A percentile compares a stretch with the other conserved stretches of the same genome.
phyloP scores from a whole-genome alignment of 2,113 vertebrate genomes.

The Perca flavescens region DNA sequence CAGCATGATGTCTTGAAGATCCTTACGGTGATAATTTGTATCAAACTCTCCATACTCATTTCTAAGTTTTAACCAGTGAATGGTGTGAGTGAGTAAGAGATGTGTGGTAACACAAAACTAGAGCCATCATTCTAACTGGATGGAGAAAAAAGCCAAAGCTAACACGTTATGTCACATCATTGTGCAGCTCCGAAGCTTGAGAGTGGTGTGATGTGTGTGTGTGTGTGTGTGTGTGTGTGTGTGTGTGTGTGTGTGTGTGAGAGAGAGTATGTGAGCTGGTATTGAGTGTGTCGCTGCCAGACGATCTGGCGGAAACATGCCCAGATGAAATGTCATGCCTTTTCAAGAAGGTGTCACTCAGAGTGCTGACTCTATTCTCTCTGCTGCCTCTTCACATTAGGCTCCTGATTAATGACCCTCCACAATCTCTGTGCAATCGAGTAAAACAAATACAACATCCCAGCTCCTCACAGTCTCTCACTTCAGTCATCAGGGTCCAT shows the following conservation, averaged over 20 bases:
- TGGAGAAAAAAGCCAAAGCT: constrained; percentile 5
- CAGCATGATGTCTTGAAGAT: constrained; percentile 5
- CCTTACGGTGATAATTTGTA: constrained; percentile 1
- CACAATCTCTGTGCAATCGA: constrained; percentile 3
- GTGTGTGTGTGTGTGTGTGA: neutral
- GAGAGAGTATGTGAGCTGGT: neutral
- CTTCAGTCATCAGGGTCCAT: neutral
- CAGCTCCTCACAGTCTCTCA: neutral
- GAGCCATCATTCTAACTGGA: constrained; percentile 5
- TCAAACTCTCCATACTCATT: constrained; percentile 1
- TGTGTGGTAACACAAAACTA: constrained; percentile 23
- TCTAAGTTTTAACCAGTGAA: neutral
- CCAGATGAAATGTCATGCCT: constrained; percentile 77
- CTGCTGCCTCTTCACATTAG: constrained; percentile 76
- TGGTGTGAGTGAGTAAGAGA: constrained; percentile 31
- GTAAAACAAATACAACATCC: constrained; percentile 1
- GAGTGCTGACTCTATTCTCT: constrained; percentile 73
- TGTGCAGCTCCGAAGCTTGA: constrained; percentile 1
- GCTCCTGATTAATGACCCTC: constrained; percentile 61
- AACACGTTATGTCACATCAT: constrained; percentile 33
- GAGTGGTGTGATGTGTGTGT: constrained; percentile 12
- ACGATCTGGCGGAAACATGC: constrained; percentile 46
- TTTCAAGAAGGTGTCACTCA: constrained; percentile 74
- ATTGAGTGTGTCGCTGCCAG: constrained; percentile 12
- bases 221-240: neutral